These are phyloP conservation scores for Hemitrygon akajei DNA, from an alignment of 2,797 vertebrate species.

Conservation along the genomic window DNA sequence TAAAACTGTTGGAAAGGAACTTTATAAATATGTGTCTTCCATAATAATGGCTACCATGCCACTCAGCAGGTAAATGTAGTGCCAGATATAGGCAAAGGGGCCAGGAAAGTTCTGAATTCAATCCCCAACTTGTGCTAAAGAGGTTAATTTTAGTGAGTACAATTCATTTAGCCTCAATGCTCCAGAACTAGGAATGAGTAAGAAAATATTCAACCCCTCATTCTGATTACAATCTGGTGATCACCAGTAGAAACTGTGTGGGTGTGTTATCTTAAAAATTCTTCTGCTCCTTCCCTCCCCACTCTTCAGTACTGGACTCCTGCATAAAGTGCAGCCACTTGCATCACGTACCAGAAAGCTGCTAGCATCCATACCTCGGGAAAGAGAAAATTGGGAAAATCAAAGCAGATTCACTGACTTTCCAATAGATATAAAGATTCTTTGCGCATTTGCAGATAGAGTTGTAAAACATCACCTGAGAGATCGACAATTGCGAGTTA, in stretches of 20 bases:
- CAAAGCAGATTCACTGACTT: not conserved
- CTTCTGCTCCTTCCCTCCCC: not conserved
- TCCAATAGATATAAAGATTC: not conserved
- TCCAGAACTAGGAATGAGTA: not conserved
- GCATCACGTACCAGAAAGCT: not conserved
- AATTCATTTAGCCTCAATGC: too few species aligned
- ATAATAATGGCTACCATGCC: not conserved
- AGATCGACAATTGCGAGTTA: constrained; percentile 6
- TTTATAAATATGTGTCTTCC: not conserved
- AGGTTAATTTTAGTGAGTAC: too few species aligned
- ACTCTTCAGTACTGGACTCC: too few species aligned
- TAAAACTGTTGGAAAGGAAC: not conserved
- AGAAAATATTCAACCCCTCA: not conserved
- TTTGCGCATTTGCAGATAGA: not conserved
- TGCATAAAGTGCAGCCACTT: not conserved
- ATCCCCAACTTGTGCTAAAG: not conserved
- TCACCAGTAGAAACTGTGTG: not conserved
- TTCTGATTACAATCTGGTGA: not conserved
- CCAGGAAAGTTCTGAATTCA: not conserved
- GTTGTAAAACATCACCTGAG: not conserved
- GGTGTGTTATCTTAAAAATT: not conserved
- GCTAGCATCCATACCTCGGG: not conserved
- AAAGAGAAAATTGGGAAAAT: not conserved
- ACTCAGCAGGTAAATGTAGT: not conserved
- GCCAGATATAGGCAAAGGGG: not conserved